A percentile compares a stretch with the other conserved stretches of the same genome.
Evolutionary conservation across 2,888 invertebrate genomes (phyloP).

Genomic region (Sepiola atlantica): DNA sequence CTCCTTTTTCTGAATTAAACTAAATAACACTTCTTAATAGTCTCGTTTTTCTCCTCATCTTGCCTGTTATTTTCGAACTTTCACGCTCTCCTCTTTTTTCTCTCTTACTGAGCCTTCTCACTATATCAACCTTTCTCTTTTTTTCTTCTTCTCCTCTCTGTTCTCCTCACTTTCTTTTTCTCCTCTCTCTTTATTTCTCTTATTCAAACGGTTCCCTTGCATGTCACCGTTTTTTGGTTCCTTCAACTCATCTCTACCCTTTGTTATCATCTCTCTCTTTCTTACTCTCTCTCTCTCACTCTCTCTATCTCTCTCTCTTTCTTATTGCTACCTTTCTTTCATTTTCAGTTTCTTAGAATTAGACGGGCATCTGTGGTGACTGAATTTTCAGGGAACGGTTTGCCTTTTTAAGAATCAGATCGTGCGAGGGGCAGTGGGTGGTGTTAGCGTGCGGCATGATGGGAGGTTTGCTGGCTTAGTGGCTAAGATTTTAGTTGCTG

Average conservation of each 20-base stretch:
- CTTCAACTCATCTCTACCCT: not conserved
- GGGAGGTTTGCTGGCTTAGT: conserved; percentile 4
- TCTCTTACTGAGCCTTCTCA: not conserved
- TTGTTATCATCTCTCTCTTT: no score
- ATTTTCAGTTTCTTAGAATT: not conserved
- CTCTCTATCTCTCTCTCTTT: no score
- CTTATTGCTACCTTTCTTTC: not conserved
- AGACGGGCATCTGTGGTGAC: not conserved
- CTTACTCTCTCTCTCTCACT: no score
- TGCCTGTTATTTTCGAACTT: not conserved
- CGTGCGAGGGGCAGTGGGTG: not conserved
- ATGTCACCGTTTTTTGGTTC: not conserved
- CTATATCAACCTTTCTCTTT: not conserved
- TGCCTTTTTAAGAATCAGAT: not conserved
- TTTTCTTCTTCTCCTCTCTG: not conserved
- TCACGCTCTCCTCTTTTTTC: not conserved
- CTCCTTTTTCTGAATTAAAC: no score
- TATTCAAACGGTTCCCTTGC: no score
- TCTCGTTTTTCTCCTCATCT: not conserved
- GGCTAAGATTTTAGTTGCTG: not conserved
- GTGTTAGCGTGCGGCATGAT: not conserved
- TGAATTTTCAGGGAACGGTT: not conserved
- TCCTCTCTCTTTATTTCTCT: not conserved
- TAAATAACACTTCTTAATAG: no score
- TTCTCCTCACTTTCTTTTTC: not conserved